A percentile compares a stretch with the other conserved stretches of the same genome.
Evolutionary conservation across 1,140 invertebrate genomes (phyloP).

Genomic region (Arion vulgaris): DNA sequence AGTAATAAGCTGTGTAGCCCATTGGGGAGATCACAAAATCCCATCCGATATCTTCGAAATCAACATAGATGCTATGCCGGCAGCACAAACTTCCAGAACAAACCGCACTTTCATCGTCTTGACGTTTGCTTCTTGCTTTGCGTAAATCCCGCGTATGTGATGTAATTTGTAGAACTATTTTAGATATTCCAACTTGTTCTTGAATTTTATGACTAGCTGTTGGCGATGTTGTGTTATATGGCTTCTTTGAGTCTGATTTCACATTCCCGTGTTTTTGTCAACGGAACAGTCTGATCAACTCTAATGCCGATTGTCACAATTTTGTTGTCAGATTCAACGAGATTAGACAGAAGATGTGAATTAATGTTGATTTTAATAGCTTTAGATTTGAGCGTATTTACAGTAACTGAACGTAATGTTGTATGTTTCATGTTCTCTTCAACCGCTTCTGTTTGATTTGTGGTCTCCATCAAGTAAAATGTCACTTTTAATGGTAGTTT

Average conservation of each 20-base stretch:
- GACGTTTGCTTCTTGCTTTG: background rate
- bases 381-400: background rate
- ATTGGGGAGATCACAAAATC: background rate
- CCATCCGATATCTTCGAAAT: constrained; percentile 25
- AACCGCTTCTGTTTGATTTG: background rate
- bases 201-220: background rate
- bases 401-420: background rate
- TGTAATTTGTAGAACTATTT: background rate
- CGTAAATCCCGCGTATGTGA: background rate
- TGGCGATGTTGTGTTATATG: background rate
- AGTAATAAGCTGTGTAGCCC: background rate
- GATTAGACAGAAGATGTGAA: background rate
- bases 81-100: background rate
- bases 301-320: background rate
- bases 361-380: background rate
- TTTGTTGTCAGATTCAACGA: background rate
- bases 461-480: background rate
- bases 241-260: background rate
- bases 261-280: background rate
- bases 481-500: background rate
- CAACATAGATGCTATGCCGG: constrained; percentile 9
- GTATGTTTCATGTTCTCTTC: background rate
- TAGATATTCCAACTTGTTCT: background rate
- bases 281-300: background rate
- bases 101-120: background rate